These are phyloP conservation scores for Euglossa dilemma DNA, from an alignment of 1,140 invertebrate species.

Conservation along the genomic window DNA sequence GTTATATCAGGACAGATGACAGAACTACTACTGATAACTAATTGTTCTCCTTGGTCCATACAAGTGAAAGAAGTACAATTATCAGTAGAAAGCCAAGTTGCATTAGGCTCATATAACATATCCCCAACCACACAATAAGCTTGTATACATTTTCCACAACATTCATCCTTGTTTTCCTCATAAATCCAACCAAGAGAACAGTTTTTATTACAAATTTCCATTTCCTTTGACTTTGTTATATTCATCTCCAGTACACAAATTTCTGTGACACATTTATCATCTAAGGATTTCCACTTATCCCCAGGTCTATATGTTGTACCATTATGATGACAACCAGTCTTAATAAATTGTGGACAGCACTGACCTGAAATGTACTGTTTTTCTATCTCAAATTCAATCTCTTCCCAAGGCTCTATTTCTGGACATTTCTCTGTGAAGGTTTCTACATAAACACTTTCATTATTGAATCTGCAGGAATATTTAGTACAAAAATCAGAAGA, in stretches of 20 bases:
- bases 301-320: conserved; percentile 83
- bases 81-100: conserved; percentile 85
- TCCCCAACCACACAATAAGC: conserved; percentile 85
- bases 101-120: conserved; percentile 81
- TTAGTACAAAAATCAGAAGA: conserved; percentile 85
- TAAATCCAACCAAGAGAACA: conserved; percentile 85
- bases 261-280: conserved; percentile 84
- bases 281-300: conserved; percentile 83
- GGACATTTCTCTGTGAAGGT: conserved; percentile 78
- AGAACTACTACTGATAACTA: conserved; percentile 83
- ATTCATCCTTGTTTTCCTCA: conserved; percentile 78
- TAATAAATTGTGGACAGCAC: conserved; percentile 84
- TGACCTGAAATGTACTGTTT: conserved; percentile 77
- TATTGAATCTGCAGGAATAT: conserved; percentile 82
- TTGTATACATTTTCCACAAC: conserved; percentile 89
- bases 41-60: conserved; percentile 76
- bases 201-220: conserved; percentile 82
- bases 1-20: conserved; percentile 85
- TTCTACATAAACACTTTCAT: conserved; percentile 82
- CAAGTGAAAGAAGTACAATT: conserved; percentile 87
- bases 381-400: conserved; percentile 82
- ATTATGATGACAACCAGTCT: conserved; percentile 83
- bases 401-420: conserved; percentile 72
- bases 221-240: conserved; percentile 81
- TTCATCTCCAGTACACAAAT: conserved; percentile 82